Conservation (phyloP, 2,113 vertebrate species). For the Mixornis gularis region DNA sequence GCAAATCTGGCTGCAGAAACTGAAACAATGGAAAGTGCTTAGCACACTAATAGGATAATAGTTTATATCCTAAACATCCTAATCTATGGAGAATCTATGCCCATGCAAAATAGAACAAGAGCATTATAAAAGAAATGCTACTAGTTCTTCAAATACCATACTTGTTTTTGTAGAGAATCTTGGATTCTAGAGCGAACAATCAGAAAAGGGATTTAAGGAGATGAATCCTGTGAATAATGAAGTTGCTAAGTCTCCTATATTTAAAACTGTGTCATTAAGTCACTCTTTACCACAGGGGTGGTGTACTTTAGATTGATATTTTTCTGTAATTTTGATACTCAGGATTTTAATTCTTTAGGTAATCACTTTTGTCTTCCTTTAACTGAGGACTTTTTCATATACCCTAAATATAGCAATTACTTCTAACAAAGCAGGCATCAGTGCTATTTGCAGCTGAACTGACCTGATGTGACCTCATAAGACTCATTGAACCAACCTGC, state of each 20-base stretch:
- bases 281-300: not conserved
- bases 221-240: not conserved
- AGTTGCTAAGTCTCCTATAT: not conserved
- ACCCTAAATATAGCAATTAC: not conserved
- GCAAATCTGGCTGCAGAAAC: not conserved
- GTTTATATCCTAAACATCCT: not conserved
- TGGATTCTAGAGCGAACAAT: not conserved
- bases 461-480: not conserved
- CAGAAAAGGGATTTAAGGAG: not conserved
- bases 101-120: not conserved
- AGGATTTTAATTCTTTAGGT: not conserved
- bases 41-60: not conserved
- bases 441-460: not conserved
- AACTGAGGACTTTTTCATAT: not conserved
- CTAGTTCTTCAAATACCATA: not conserved
- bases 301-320: not conserved
- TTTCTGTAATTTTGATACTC: not conserved
- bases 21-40: conserved; percentile 5
- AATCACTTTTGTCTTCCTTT: not conserved
- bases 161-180: not conserved
- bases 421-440: not conserved
- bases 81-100: not conserved
- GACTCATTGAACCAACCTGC: not conserved
- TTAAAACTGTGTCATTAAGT: not conserved
- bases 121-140: not conserved